Conservation (phyloP, 2,888 invertebrate species). For the Hydraecia micacea region DNA sequence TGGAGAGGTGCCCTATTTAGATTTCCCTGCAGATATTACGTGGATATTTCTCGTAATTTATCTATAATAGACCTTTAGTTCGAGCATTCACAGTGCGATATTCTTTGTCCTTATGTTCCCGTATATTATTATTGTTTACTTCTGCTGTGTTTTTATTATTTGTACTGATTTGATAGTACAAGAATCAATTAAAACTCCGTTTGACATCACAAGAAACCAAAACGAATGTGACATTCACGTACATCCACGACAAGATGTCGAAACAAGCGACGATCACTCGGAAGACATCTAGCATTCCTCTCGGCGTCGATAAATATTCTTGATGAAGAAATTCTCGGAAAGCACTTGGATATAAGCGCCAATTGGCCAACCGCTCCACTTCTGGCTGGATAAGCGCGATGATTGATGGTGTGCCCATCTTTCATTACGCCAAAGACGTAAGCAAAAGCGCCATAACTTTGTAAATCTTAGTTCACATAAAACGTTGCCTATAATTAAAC, state of each 20-base stretch:
- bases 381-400: constrained; percentile 63
- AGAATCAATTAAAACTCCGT: neutral
- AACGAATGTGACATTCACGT: constrained; percentile 25
- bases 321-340: constrained; percentile 63
- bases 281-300: constrained; percentile 35
- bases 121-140: neutral
- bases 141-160: neutral
- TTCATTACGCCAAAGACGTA: constrained; percentile 57
- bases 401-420: constrained; percentile 64
- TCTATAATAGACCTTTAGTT: neutral
- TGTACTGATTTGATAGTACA: neutral
- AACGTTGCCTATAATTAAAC: constrained; percentile 50
- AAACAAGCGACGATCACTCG: constrained; percentile 34
- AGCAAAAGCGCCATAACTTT: constrained; percentile 49
- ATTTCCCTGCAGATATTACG: constrained; percentile 15
- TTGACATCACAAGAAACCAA: neutral
- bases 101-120: neutral
- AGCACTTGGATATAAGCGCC: constrained; percentile 49
- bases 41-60: neutral
- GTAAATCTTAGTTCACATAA: constrained; percentile 44
- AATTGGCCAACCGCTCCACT: constrained; percentile 67
- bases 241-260: constrained; percentile 21
- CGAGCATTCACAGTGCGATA: too few species aligned
- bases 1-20: constrained; percentile 33
- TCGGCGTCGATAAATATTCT: constrained; percentile 33